A percentile compares a stretch with the other conserved stretches of the same genome.
phyloP scores from a whole-genome alignment of 1,140 invertebrate species.

The Eriosoma lanigerum region DNA sequence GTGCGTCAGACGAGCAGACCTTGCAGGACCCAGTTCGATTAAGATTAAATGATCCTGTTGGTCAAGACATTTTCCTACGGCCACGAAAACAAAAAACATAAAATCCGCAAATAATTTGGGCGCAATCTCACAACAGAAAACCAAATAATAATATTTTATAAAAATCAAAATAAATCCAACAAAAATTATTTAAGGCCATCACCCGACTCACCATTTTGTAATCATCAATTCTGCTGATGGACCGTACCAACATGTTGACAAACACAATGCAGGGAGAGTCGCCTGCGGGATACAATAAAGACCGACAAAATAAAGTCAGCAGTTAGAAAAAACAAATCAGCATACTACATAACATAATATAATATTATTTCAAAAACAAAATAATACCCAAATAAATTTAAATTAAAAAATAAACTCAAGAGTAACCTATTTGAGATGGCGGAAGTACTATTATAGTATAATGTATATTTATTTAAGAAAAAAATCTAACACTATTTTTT shows the following conservation, averaged over 20 bases:
- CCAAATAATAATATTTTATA: slow-evolving; percentile 45
- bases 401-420: slow-evolving; percentile 33
- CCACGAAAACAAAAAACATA: slow-evolving; percentile 41
- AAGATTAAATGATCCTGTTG: slow-evolving; percentile 31
- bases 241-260: slow-evolving; percentile 93
- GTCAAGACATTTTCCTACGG: slow-evolving; percentile 42
- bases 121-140: slow-evolving; percentile 50
- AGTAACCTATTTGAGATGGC: slow-evolving; percentile 25
- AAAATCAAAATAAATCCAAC: slow-evolving; percentile 47
- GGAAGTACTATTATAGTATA: neutral
- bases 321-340: slow-evolving; percentile 28
- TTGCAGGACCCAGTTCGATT: neutral
- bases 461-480: neutral
- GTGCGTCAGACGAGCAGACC: slow-evolving; percentile 22
- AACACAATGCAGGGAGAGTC: slow-evolving; percentile 71
- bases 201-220: slow-evolving; percentile 92
- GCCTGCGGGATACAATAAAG: slow-evolving; percentile 57
- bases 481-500: slow-evolving; percentile 34
- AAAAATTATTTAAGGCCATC: slow-evolving; percentile 52
- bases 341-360: slow-evolving; percentile 34
- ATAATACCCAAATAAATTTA: slow-evolving; percentile 19
- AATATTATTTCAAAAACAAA: slow-evolving; percentile 41
- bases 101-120: slow-evolving; percentile 49
- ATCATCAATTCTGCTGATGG: slow-evolving; percentile 98
- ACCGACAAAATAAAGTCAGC: slow-evolving; percentile 48